Evolutionary conservation across 2,888 invertebrate species (phyloP), one percentile per base, ranked within the genome.

Genomic region (Spatulosminthurus flaviceps): DNA sequence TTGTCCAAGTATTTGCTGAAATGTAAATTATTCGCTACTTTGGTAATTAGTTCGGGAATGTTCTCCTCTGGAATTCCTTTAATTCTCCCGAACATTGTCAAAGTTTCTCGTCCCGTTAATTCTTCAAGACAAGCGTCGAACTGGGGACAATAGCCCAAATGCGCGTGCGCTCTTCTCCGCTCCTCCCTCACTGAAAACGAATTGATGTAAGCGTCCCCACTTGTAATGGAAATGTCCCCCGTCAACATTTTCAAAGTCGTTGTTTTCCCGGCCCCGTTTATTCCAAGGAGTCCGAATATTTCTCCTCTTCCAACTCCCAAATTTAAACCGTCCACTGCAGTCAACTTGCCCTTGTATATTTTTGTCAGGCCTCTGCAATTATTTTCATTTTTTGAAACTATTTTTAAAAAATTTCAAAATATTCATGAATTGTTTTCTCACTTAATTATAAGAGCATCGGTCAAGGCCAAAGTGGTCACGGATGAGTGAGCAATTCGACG

Each of bases 211-310:
- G 92, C 93, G 74, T 92, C 90, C 74, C 75, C 75, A 13, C 89
- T 90, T 0, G 92, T 91, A 19, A 93, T 90, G 7, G 88, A 87
- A 86, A 92, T 92, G 86, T 95, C 95, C 0, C 95, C 95, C 73
- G 95, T 95, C 86, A 96, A 88, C 93, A 95, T 95, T 88, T 93
- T 94, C 87, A 97, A 97, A 0, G 96, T 95, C 0, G 93, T 92
- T 0, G 95, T 95, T 88, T 95, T 95, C 0, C 95, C 95, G 0
- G 95, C 95, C 13, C 95, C 95, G 87, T 95, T 95, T 0, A 94
- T 92, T 1, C 95, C 94, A 74, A 95, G 88, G 64, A 95, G 88
- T 1, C 95, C 95, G 86, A 95, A 95, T 86, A 93, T 94, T 88
- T 94, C 94, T 9, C 90, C 90, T 79, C 91, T 89, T 76, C 90